Base-by-base conservation (phyloP, 2,888 invertebrate species). In the Microdon myrmicae region DNA sequence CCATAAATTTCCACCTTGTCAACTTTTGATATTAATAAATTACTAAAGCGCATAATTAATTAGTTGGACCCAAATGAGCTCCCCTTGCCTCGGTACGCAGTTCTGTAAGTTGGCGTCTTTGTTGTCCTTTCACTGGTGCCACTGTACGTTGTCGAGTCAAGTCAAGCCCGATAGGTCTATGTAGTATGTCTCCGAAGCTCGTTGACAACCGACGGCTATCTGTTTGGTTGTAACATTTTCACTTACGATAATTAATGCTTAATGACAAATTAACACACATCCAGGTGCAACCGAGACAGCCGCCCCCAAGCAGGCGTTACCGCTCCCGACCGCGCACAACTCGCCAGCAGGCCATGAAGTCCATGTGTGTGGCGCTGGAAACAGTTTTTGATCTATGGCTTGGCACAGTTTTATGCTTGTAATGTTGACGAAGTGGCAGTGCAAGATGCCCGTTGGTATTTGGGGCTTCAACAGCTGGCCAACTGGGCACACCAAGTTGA, bases 11-110 rank as follows among this genome's bases (percentile, higher is more conserved):
- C 75, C 78, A 79, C 77, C 77, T 75, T 77, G 77, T 78, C 77
- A 75, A 79, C 77, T 78, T 75, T 78, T 79, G 77, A 77, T 77
- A 78, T 77, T 77, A 76, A 77, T 77, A 77, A 77, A 78, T 77
- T 77, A 77, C 77, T 72, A 74, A 75, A 78, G 75, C 76, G 77
- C 77, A 77, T 77, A 79, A 77, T 77, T 77, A 77, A 78, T 77
- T 78, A 79, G 75, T 71, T 69, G 31, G 47, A 49, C 56, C 45
- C 64, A 29, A 56, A 47, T 56, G 41, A 51, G 45, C 47, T 47
- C 43, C 32, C 19, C 35, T 25, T 16, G 44, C 13, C 25, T 25
- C 14, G 12, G 43, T 43, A 32, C 49, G 28, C 37, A 44, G 37
- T 37, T 29, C 17, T 28, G 22, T 43, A 20, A 14, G 41, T 31